Percentiles rank a stretch among this genome's conserved stretches.
Conservation (phyloP, 1,140 invertebrate genomes). For the Drosophila pruinosa region DNA sequence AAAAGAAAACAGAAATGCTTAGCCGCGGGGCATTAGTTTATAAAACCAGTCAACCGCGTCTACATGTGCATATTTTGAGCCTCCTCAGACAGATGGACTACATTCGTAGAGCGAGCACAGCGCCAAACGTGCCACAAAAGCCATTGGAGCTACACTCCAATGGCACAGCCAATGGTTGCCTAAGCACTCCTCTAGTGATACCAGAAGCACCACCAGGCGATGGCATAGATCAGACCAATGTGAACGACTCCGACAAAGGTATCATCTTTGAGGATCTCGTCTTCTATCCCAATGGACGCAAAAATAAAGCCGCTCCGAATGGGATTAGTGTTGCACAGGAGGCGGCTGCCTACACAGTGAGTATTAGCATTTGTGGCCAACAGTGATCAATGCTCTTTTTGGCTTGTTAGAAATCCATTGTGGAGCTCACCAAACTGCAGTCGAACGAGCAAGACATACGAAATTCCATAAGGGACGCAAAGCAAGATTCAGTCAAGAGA, state of each 20-base stretch:
- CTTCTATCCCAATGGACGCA: slow-evolving; percentile 22
- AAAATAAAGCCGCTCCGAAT: not conserved
- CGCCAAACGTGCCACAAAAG: too few relatives aligned
- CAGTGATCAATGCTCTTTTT: not conserved
- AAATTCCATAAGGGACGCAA: slow-evolving; percentile 82
- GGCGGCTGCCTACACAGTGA: slow-evolving; percentile 30
- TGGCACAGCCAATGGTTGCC: too few relatives aligned
- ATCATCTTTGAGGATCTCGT: slow-evolving; percentile 43
- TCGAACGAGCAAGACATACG: slow-evolving; percentile 87
- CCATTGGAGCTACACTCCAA: too few relatives aligned
- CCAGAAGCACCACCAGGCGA: not conserved
- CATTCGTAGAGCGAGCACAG: not conserved
- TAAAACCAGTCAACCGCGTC: not conserved
- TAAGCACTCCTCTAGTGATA: not conserved
- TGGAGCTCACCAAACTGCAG: slow-evolving; percentile 84
- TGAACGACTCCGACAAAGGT: too few relatives aligned
- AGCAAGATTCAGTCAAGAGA: slow-evolving; percentile 75
- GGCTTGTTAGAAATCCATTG: not conserved
- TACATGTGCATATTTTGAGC: not conserved
- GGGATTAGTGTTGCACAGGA: not conserved
- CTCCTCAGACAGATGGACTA: not conserved
- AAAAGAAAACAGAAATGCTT: slow-evolving; percentile 16
- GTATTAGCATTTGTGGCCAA: not conserved
- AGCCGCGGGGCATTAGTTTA: not conserved
- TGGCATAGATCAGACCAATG: too few relatives aligned